Evolutionary conservation across 2,113 vertebrate genomes (phyloP).

Genomic region (Bettongia penicillata): DNA sequence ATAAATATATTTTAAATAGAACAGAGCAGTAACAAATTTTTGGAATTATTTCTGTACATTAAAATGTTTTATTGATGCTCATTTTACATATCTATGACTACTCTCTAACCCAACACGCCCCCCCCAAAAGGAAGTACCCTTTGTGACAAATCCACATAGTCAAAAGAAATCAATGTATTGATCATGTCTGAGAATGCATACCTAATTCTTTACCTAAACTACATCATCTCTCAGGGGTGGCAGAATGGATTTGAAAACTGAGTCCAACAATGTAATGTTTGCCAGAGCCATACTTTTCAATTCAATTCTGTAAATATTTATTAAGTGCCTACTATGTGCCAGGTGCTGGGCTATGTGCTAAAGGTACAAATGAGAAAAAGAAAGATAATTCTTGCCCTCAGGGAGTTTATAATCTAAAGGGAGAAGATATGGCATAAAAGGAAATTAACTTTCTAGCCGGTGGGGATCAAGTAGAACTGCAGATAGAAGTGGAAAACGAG

Average conservation of each 20-base stretch:
- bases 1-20: not conserved
- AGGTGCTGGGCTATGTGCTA: not conserved
- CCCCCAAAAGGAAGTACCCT: not conserved
- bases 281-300: not conserved
- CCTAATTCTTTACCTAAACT: not conserved
- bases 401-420: not conserved
- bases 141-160: not conserved
- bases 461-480: not conserved
- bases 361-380: not conserved
- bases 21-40: not conserved
- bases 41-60: not conserved
- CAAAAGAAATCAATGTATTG: not conserved
- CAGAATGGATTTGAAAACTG: not conserved
- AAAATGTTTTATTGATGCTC: not conserved
- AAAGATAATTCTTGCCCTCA: not conserved
- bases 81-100: not conserved
- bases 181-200: not conserved
- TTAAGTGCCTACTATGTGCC: not conserved
- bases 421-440: not conserved
- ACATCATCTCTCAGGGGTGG: not conserved
- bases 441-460: not conserved
- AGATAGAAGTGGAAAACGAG: not conserved
- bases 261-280: not conserved
- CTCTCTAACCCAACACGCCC: not conserved
- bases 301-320: not conserved